Evolutionary conservation across 2,797 vertebrate genomes (phyloP).

Genomic region (Urophycis tenuis): DNA sequence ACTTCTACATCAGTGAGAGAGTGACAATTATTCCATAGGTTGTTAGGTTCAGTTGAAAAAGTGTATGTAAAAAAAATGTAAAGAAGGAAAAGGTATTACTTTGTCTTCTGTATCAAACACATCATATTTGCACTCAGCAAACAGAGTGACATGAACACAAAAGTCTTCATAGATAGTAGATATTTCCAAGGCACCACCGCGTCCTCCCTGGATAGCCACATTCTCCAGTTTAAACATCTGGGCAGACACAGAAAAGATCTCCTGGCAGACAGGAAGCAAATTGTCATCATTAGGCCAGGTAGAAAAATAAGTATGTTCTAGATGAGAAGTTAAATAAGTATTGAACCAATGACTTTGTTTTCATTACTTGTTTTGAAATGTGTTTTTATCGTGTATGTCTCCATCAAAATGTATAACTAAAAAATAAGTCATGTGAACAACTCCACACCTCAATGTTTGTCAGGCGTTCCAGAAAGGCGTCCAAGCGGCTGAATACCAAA

Average conservation of each 20-base stretch:
- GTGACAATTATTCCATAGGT: not conserved
- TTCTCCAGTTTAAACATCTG: conserved; percentile 70
- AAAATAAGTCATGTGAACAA: not conserved
- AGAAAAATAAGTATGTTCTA: not conserved
- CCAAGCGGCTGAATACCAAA: conserved; percentile 63
- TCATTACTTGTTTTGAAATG: not conserved
- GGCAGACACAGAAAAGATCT: conserved; percentile 57
- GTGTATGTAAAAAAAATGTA: not conserved
- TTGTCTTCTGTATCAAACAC: conserved; percentile 62
- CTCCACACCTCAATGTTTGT: conserved; percentile 61
- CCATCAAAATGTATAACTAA: not conserved
- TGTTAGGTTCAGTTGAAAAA: not conserved
- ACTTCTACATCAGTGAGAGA: conserved; percentile 46
- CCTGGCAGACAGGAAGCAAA: conserved; percentile 44
- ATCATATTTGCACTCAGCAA: conserved; percentile 66
- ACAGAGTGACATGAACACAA: conserved; percentile 55
- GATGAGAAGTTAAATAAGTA: no score
- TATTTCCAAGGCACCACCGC: conserved; percentile 56
- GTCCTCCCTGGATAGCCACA: conserved; percentile 58
- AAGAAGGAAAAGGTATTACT: conserved; percentile 38
- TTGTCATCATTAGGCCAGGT: not conserved
- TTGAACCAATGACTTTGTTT: not conserved
- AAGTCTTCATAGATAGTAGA: conserved; percentile 62
- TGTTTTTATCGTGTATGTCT: not conserved
- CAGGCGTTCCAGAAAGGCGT: conserved; percentile 63